Base-by-base conservation (phyloP, 2,888 invertebrate genomes). In the Drosophila maculinotata region DNA sequence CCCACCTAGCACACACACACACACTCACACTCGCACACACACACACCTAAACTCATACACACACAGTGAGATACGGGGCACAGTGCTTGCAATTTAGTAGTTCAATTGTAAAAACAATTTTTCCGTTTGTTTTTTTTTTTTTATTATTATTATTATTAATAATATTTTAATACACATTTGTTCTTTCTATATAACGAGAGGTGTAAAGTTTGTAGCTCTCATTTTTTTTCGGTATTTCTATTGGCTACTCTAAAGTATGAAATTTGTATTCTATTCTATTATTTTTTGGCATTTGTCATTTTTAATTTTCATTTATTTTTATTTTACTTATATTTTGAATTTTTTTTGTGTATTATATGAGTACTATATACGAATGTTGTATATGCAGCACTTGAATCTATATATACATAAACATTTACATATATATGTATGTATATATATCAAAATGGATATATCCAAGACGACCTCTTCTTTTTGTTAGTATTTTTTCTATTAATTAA, bases 381-480 rank as follows among this genome's bases (percentile, higher is more conserved):
- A 39, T 65, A 62, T 62, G 53, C 49, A 57, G 57, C 48, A 59
- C 54, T 51, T 49, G 35, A 33, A 42, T 14, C 26, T 48, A 48
- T 60, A 54, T 54, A 51, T 62, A 56, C 25, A 30, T 10, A 48
- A 23, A 45, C 33, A 42, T 47, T 28, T 35, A 58, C 17, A 51
- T 35, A 44, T 42, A 58, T 14, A 48, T 17, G 56, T 41, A 42
- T 12, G 47, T 45, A 30, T 49, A 51, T 57, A 39, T 56, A 48
- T 49, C 35, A 56, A 35, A 39, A 52, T 33, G 76, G 64, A 75
- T 79, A 62, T 80, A 84, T 79, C 79, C 81, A 72, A 76, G 67
- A 68, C 69, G 76, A 85, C 80, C 80, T 80, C 82, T 85, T 79
- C 80, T 84, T 79, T 80, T 85, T 80, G 80, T 80, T 85, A 85